phyloP scores from a whole-genome alignment of 2,797 vertebrate genomes.

The Lepus townsendii region DNA sequence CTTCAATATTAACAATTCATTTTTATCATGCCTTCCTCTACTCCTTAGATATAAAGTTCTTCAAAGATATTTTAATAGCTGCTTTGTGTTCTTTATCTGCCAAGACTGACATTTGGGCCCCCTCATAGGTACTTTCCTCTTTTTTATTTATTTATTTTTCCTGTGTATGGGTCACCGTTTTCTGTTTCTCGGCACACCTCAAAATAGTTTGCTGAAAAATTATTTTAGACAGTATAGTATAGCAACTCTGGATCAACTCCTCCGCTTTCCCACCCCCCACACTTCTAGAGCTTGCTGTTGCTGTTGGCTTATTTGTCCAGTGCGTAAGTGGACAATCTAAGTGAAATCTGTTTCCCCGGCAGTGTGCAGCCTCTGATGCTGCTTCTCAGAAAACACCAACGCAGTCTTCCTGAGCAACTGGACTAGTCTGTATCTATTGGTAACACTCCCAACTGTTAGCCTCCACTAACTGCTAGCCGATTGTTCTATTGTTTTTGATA shows the following conservation, averaged over 20 bases:
- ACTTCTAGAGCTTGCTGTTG: not conserved
- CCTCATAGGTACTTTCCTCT: not conserved
- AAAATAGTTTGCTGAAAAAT: not conserved
- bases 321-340: not conserved
- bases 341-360: not conserved
- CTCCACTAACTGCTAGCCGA: not conserved
- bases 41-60: not conserved
- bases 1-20: not conserved
- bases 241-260: not conserved
- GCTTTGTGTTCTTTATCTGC: not conserved
- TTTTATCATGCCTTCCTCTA: not conserved
- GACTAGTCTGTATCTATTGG: not conserved
- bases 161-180: not conserved
- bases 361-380: not conserved
- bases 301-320: not conserved
- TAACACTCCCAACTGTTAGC: not conserved
- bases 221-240: not conserved
- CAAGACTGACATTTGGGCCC: not conserved
- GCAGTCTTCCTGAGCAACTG: not conserved
- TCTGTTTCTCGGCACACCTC: conserved; percentile 20
- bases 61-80: not conserved
- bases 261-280: too few relatives aligned
- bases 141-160: not conserved
- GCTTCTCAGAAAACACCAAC: not conserved
- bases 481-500: conserved; percentile 49